Percentiles rank a stretch among this genome's conserved stretches.
phyloP scores from a whole-genome alignment of 2,888 invertebrate genomes.

The Heliconius cydno region DNA sequence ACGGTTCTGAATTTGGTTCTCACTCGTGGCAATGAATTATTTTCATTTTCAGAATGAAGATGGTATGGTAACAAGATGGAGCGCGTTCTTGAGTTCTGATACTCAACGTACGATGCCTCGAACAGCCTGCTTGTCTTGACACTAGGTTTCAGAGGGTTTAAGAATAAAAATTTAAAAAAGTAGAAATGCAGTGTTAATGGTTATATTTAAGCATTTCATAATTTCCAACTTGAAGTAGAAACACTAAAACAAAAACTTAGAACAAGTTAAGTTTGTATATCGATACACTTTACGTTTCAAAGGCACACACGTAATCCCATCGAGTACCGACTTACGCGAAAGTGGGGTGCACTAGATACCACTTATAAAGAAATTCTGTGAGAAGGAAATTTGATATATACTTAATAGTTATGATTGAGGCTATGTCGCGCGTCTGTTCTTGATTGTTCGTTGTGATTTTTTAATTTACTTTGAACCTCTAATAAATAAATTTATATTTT shows the following conservation, averaged over 20 bases:
- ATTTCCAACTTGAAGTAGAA: too few species aligned
- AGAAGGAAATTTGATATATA: too few species aligned
- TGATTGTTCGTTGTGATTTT: too few species aligned
- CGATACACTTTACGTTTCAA: neutral
- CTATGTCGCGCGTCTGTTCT: too few species aligned
- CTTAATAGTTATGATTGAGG: too few species aligned
- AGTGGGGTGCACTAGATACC: too few species aligned
- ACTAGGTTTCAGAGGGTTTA: neutral
- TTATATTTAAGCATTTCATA: neutral
- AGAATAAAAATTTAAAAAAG: too few species aligned
- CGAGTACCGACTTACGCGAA: too few species aligned
- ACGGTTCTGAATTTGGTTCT: neutral
- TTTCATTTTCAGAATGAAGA: neutral
- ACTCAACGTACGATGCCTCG: neutral
- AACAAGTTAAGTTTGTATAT: neutral
- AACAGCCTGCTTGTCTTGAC: neutral
- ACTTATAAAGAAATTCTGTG: too few species aligned
- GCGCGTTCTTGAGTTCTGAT: neutral
- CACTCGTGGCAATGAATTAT: neutral
- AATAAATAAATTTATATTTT: too few species aligned
- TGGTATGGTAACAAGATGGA: neutral
- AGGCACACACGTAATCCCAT: neutral
- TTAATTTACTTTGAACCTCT: too few species aligned
- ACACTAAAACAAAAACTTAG: neutral
- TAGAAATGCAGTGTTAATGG: too few species aligned